Conservation (phyloP, 2,888 invertebrate species). For the Caradrina clavipalpis region DNA sequence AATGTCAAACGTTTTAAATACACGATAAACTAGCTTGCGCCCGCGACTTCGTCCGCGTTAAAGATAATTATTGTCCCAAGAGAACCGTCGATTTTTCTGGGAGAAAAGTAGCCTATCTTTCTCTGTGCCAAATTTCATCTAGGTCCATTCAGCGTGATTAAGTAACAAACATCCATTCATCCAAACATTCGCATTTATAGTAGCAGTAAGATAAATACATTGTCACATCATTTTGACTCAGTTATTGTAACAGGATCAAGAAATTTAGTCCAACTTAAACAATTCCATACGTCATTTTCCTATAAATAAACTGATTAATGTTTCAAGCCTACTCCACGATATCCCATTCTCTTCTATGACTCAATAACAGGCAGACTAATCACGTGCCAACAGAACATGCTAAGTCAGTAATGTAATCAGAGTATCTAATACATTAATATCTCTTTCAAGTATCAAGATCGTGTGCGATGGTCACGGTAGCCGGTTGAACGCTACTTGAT, state of each 20-base stretch:
- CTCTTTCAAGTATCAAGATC: constrained; percentile 59
- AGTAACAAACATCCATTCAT: too few species aligned
- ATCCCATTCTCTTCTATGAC: constrained; percentile 16
- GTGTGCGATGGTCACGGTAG: constrained; percentile 64
- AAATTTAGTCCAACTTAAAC: not conserved
- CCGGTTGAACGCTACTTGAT: constrained; percentile 59
- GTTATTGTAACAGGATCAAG: constrained; percentile 16
- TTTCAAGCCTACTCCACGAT: constrained; percentile 32
- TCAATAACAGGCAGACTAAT: constrained; percentile 44
- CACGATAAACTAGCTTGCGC: too few species aligned
- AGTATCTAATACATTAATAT: constrained; percentile 54
- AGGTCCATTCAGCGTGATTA: too few species aligned
- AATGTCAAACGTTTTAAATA: too few species aligned
- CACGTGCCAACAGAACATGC: constrained; percentile 45
- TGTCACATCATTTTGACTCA: not conserved
- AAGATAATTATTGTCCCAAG: too few species aligned
- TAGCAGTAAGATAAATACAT: too few species aligned
- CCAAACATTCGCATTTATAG: too few species aligned
- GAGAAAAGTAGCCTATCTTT: too few species aligned
- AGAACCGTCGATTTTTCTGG: too few species aligned
- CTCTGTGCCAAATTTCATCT: too few species aligned
- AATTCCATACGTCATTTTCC: constrained; percentile 8
- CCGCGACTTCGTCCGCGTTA: too few species aligned
- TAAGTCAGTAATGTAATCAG: constrained; percentile 60
- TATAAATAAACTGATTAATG: constrained; percentile 33